Base-by-base conservation (phyloP, 2,797 vertebrate species). In the Columba guinea region DNA sequence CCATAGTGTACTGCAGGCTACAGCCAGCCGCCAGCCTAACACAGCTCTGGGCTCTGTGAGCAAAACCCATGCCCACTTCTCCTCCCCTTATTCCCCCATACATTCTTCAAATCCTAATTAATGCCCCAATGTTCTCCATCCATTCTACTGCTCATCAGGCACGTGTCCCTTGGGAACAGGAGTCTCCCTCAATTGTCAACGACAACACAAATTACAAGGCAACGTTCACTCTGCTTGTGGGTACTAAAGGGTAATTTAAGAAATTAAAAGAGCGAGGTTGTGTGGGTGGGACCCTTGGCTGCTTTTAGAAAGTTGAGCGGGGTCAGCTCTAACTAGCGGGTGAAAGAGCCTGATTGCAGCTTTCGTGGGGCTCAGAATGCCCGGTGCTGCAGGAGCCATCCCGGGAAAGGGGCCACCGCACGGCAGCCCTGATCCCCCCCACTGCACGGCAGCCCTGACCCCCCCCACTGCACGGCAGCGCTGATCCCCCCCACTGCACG, bases 141-240 rank as follows among this genome's bases (percentile, higher is more conserved):
- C 68, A 9, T 23, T 55, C 74, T 78, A 80, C 93, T 94, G 78
- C 88, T 93, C 81, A 67, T 37, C 85, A 89, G 88, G 87, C 70
- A 44, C 64, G 37, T 94, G 89, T 86, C 96, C 84, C 94, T 87
- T 64, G 93, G 90, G 95, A 97, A 84, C 80, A 95, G 80, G 87
- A 92, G 77, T 85, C 95, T 80, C 90, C 92, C 93, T 97, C 96
- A 85, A 95, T 44, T 95, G 96, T 96, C 96, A 96, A 93, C 46
- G 24, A 94, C 79, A 82, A 87, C 56, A 82, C 91, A 97, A 97
- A 97, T 97, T 96, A 97, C 96, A 97, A 98, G 97, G 97, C 97
- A 95, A 94, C 8, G 80, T 85, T 94, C 37, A 9, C 89, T 90
- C 63, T 81, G 51, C 93, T 73, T 90, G 91, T 34, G 75, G 97